phyloP scores from a whole-genome alignment of 2,113 vertebrate species.

The Labeo rohita region DNA sequence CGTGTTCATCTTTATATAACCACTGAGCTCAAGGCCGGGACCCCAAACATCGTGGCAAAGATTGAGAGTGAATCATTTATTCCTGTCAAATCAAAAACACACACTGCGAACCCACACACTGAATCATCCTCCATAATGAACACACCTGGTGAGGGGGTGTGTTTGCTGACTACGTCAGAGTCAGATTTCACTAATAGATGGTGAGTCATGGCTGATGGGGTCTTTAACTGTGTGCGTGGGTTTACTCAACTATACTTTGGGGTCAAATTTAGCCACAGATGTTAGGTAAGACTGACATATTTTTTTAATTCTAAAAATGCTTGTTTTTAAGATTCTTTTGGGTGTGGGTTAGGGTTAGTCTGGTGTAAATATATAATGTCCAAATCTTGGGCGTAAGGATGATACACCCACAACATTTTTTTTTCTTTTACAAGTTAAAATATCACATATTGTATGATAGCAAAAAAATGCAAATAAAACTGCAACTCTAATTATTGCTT shows the following conservation, averaged over 20 bases:
- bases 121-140: slow-evolving; percentile 32
- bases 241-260: neutral
- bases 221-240: slow-evolving; percentile 10
- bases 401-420: neutral
- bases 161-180: slow-evolving; percentile 29
- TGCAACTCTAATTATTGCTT: neutral
- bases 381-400: neutral
- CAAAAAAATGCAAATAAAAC: neutral
- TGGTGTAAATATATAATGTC: neutral
- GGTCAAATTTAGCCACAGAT: neutral
- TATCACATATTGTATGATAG: neutral
- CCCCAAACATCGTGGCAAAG: neutral
- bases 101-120: slow-evolving; percentile 4
- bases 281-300: neutral
- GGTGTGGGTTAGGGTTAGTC: neutral
- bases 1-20: slow-evolving; percentile 2
- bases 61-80: slow-evolving; percentile 41
- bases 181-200: slow-evolving; percentile 37
- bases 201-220: slow-evolving; percentile 18
- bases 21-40: slow-evolving; percentile 20
- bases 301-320: neutral
- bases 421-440: neutral
- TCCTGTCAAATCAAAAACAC: slow-evolving; percentile 35
- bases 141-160: slow-evolving; percentile 36
- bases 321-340: neutral